Base-by-base conservation (phyloP, 1,140 invertebrate species). In the Penaeus chinensis region DNA sequence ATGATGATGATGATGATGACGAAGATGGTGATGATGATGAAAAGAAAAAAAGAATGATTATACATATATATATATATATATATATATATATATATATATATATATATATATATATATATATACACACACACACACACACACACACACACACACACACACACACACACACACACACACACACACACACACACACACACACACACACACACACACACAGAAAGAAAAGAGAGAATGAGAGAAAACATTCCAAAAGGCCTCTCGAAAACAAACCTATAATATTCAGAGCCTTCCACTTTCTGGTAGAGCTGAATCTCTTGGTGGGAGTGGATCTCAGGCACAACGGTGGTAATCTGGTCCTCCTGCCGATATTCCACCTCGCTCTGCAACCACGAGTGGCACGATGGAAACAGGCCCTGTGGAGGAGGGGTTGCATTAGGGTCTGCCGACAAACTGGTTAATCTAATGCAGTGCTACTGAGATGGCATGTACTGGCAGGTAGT, bases 381-480 rank as follows among this genome's bases (percentile, higher is more conserved):
- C 22, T 82, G 87, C 42, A 90, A 84, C 89, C 89, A 90, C 11
- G 89, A 82, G 66, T 90, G 86, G 76, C 89, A 90, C 16, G 89
- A 90, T n/a, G 89, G 89, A 61, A 90, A 88, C 62, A 90, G 69
- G 27, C 89, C 89, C 89, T 89, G 62, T 0, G 65, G 60, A 61
- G 8, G 27, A 82, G 60, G 11, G 69, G 8, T 27, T 24, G 69
- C 69, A 27, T 71, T 24, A 71, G 5, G 8, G 11, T 16, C 8
- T 3, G 3, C 8, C 11, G 32, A 71, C 8, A 3, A 71, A 32
- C 32, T 71, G 66, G 3, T 24, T 8, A 71, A 77, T 22, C 24
- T 77, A 77, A 22, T 37, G 16, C n/a, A n/a, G n/a, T n/a, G n/a
- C n/a, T n/a, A n/a, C n/a, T n/a, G n/a, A n/a, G n/a, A n/a, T n/a